Percentiles rank a stretch among this genome's conserved stretches.
Evolutionary conservation across 2,113 vertebrate species (phyloP).

Genomic region (Actenoides lindsayi): DNA sequence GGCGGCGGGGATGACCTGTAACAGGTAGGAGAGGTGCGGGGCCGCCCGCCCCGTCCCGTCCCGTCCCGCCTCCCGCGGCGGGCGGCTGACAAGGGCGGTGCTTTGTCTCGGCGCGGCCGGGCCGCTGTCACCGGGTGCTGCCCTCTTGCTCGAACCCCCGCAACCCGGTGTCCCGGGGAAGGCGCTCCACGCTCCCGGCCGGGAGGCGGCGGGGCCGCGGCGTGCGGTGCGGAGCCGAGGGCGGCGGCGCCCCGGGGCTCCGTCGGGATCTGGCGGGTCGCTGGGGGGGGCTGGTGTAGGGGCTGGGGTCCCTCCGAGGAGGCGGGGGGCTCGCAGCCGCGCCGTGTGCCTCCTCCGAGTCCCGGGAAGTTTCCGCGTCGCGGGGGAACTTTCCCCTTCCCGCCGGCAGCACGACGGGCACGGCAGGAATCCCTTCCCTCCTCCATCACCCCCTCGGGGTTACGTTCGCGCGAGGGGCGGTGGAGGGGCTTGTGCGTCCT

Average conservation of each 20-base stretch:
- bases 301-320: neutral
- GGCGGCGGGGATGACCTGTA: constrained; percentile 6
- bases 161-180: neutral
- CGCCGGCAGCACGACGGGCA: neutral
- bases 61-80: neutral
- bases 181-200: neutral
- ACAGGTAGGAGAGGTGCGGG: constrained; percentile 17
- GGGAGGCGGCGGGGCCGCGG: neutral
- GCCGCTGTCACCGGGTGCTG: neutral
- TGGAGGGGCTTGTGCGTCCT: neutral
- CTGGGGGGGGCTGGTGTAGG: neutral
- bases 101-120: neutral
- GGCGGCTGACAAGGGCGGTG: neutral
- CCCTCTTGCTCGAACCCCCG: neutral
- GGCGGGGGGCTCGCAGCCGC: neutral
- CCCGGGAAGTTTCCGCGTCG: neutral
- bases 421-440: too few relatives aligned
- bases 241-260: neutral
- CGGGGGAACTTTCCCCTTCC: neutral
- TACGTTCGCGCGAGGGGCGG: fast-evolving
- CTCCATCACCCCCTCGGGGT: neutral
- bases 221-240: neutral
- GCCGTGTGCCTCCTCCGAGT: neutral
- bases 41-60: neutral
- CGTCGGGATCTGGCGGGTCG: too few relatives aligned